Evolutionary conservation across 2,113 vertebrate species (phyloP), one percentile per base, ranked within the genome.

Genomic region (Nannospalax galili): DNA sequence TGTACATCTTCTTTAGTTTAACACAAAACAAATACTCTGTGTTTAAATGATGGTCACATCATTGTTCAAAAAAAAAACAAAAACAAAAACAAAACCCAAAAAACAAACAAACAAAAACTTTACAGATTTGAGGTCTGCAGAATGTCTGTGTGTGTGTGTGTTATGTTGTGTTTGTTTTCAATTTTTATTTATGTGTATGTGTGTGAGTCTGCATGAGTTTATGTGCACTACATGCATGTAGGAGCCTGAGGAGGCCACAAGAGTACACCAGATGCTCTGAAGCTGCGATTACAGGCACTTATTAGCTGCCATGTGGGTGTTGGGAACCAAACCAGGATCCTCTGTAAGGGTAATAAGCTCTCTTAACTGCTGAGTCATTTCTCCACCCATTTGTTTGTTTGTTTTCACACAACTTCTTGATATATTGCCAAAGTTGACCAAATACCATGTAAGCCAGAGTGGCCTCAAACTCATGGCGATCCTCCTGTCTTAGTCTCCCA

Each of bases 21-120:
- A 67, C 35, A 87, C 60, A 86, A 97, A 93, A 87, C 3, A 58
- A 84, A 81, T 88, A 89, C 74, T 80, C 30, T 69, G 62, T 60
- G 67, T 88, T 67, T 92, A 81, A 97, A 65, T n/a, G 10, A 56
- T 19, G 65, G 56, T 69, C 81, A 90, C 64, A 88, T 85, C 69
- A 60, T 20, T 77, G 45, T 35, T n/a, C n/a, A n/a, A n/a, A 77
- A 77, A 32, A 58, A 78, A 84, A 89, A 95, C n/a, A n/a, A n/a
- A 80, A 78, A 58, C 60, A 58, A 79, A 17, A 28, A 58, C 56
- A n/a, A n/a, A n/a, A n/a, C n/a, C n/a, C n/a, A n/a, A n/a, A n/a
- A 80, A 78, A 58, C 60, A 58, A 79, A 17, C n/a, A 52, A 30
- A 60, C 8, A 58, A 52, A 3, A 86, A 78, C 45, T 89, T 69